Evolutionary conservation across 2,113 vertebrate genomes (phyloP).

Genomic region (Nothoprocta pentlandii): DNA sequence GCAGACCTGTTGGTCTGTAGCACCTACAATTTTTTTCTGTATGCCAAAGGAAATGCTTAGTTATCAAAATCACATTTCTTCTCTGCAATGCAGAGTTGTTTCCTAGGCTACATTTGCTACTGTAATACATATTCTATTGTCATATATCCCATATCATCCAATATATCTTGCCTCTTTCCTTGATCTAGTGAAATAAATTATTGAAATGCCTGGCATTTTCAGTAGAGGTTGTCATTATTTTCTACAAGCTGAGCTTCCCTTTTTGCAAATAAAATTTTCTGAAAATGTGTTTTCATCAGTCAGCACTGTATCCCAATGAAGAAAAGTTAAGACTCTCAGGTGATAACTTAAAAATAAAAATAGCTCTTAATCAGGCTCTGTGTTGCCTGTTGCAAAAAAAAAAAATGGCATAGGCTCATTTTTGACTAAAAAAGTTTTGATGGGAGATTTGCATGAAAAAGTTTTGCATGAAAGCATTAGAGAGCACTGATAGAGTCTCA

Average conservation of each 20-base stretch:
- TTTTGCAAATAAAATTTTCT: background rate
- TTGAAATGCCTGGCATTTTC: background rate
- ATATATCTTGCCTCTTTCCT: background rate
- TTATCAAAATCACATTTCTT: conserved; percentile 45
- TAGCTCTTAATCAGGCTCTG: background rate
- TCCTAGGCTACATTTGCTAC: conserved; percentile 55
- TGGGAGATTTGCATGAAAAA: background rate
- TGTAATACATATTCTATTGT: background rate
- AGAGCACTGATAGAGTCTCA: background rate
- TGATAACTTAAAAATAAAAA: background rate
- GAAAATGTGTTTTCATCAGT: background rate
- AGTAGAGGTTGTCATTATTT: background rate
- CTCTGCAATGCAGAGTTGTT: conserved; percentile 63
- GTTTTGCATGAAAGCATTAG: background rate
- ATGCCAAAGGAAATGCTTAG: conserved; percentile 34
- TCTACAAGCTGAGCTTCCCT: background rate
- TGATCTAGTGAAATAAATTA: background rate
- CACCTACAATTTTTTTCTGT: conserved; percentile 6
- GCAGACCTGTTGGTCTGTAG: conserved; percentile 5
- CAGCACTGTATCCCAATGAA: background rate
- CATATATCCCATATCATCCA: background rate
- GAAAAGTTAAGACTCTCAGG: background rate
- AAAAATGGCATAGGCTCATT: background rate
- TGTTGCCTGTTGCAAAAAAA: background rate
- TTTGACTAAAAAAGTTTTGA: background rate